Conservation (phyloP, 2,113 vertebrate species). For the Hemiprocne comata region DNA sequence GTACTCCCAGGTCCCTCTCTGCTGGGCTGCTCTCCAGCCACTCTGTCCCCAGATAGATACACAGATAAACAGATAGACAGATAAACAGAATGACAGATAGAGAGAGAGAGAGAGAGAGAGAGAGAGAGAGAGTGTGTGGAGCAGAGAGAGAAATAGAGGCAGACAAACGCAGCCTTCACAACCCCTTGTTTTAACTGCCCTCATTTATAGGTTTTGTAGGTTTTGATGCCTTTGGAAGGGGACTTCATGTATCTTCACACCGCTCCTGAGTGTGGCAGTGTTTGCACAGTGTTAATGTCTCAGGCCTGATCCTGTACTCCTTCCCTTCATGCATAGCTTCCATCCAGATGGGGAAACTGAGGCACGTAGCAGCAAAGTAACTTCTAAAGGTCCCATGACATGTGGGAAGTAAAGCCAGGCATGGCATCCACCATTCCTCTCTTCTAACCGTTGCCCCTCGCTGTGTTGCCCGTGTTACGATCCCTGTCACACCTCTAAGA, state of each 20-base stretch:
- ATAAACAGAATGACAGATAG: not conserved
- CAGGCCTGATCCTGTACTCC: not conserved
- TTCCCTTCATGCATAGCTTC: not conserved
- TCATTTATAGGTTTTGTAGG: not conserved
- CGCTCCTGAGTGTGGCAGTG: constrained; percentile 61
- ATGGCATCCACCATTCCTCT: not conserved
- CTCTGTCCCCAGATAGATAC: no score
- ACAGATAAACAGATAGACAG: not conserved
- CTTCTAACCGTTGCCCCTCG: fast-evolving
- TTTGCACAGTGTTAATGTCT: constrained; percentile 50
- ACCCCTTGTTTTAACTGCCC: not conserved
- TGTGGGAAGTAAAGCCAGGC: not conserved
- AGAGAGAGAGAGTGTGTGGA: not conserved
- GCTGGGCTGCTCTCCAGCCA: no score
- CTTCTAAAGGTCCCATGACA: not conserved
- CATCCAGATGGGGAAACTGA: constrained; percentile 31
- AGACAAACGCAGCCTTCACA: not conserved
- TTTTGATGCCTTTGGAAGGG: not conserved
- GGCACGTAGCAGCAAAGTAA: not conserved
- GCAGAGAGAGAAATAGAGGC: not conserved
- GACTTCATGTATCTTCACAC: constrained; percentile 45
- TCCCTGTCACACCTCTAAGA: not conserved
- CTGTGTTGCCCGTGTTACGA: fast-evolving
- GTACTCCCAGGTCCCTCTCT: no score
- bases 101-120: not conserved